Evolutionary conservation across 2,888 invertebrate genomes (phyloP).

Genomic region (Netelia melanura): DNA sequence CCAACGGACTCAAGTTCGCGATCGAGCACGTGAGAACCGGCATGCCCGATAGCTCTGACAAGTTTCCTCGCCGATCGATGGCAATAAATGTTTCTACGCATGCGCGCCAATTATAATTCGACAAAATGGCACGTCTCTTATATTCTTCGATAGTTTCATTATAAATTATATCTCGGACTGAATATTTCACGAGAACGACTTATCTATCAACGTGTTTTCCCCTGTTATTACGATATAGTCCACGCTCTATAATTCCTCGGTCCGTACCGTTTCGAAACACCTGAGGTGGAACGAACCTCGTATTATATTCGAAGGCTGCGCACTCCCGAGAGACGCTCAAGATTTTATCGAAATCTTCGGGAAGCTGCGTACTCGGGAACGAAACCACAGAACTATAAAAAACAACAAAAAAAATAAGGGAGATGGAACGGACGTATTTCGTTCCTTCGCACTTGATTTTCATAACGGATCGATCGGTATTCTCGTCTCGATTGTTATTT

Average conservation of each 20-base stretch:
- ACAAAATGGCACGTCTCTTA: not conserved
- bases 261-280: constrained; percentile 1
- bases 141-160: constrained; percentile 12
- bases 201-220: not conserved
- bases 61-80: constrained; percentile 23
- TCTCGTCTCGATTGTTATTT: not conserved
- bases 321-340: not conserved
- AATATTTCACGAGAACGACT: constrained; percentile 3
- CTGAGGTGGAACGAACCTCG: not conserved
- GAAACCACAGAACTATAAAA: not conserved
- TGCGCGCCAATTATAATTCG: not conserved
- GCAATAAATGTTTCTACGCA: constrained; percentile 2
- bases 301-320: not conserved
- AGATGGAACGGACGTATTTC: not conserved
- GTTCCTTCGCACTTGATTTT: constrained; percentile 9
- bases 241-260: not conserved
- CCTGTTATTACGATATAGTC: constrained; percentile 21
- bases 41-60: constrained; percentile 37
- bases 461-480: constrained; percentile 7
- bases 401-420: not conserved
- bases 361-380: not conserved
- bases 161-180: constrained; percentile 2
- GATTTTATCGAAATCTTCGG: constrained; percentile 9
- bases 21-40: constrained; percentile 46
- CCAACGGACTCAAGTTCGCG: constrained; percentile 22